Evolutionary conservation across 2,797 vertebrate species (phyloP).

Genomic region (Malurus leucopterus): DNA sequence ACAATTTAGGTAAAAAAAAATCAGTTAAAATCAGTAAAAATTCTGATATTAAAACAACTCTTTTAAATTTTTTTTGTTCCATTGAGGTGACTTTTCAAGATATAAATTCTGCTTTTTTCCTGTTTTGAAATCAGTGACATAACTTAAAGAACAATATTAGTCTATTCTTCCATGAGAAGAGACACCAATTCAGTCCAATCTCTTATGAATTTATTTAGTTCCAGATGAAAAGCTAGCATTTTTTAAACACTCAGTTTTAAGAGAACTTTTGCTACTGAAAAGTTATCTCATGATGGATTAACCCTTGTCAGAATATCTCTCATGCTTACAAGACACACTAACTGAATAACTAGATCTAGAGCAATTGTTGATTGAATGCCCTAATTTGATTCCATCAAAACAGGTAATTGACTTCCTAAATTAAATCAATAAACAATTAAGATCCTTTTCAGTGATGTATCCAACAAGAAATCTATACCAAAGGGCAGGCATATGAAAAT

Average conservation of each 20-base stretch:
- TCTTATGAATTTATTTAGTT: background rate
- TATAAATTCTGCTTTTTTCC: background rate
- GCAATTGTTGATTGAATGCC: background rate
- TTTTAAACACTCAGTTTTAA: background rate
- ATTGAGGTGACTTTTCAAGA: background rate
- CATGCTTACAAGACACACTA: background rate
- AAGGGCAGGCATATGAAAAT: background rate
- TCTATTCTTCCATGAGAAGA: background rate
- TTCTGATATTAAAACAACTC: background rate
- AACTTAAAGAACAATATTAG: background rate
- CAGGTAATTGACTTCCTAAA: background rate
- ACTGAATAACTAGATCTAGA: background rate
- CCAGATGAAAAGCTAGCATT: background rate
- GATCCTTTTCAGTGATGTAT: background rate
- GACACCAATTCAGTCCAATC: background rate
- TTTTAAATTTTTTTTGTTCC: background rate
- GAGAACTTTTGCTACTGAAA: background rate
- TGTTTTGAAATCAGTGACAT: background rate
- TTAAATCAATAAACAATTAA: slow-evolving; percentile 21
- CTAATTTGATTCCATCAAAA: background rate
- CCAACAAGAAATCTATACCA: background rate
- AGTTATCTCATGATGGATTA: background rate
- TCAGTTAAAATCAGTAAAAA: background rate
- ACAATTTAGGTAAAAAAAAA: background rate
- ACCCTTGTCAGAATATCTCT: background rate